Percentiles rank a stretch among this genome's conserved stretches.
phyloP scores from a whole-genome alignment of 2,888 invertebrate genomes.

The Synanthedon formicaeformis region DNA sequence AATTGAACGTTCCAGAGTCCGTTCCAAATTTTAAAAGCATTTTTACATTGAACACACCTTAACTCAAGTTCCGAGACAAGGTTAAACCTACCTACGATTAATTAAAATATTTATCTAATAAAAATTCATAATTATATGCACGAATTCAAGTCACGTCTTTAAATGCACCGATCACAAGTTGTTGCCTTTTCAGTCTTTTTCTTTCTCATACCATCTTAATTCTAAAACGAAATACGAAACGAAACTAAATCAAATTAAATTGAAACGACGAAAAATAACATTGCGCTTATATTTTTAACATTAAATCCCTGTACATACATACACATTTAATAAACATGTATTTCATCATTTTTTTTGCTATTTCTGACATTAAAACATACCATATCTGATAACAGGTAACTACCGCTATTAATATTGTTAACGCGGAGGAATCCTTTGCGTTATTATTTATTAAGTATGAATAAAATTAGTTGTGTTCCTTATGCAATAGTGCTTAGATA shows the following conservation, averaged over 20 bases:
- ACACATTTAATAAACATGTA: too few relatives aligned
- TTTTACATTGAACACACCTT: slow-evolving; percentile 33
- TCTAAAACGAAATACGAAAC: too few relatives aligned
- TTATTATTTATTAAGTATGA: too few relatives aligned
- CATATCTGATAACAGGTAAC: too few relatives aligned
- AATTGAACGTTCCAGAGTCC: slow-evolving; percentile 14
- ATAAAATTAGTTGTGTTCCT: too few relatives aligned
- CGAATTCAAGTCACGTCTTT: slow-evolving; percentile 30
- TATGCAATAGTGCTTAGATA: too few relatives aligned
- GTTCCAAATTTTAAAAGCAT: not conserved
- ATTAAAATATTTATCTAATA: slow-evolving; percentile 4
- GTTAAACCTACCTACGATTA: not conserved
- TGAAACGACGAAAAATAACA: too few relatives aligned
- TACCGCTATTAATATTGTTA: too few relatives aligned
- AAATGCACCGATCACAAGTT: slow-evolving; percentile 52
- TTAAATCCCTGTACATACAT: not conserved
- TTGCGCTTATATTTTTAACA: not conserved
- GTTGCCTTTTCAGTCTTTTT: slow-evolving; percentile 60
- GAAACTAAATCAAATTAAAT: too few relatives aligned
- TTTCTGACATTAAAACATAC: too few relatives aligned
- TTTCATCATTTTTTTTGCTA: too few relatives aligned
- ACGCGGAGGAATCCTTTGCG: too few relatives aligned
- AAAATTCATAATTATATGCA: slow-evolving; percentile 28
- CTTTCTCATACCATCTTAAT: slow-evolving; percentile 1
- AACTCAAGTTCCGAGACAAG: not conserved